Base-by-base conservation (phyloP, 2,113 vertebrate genomes). In the Prunella himalayana region DNA sequence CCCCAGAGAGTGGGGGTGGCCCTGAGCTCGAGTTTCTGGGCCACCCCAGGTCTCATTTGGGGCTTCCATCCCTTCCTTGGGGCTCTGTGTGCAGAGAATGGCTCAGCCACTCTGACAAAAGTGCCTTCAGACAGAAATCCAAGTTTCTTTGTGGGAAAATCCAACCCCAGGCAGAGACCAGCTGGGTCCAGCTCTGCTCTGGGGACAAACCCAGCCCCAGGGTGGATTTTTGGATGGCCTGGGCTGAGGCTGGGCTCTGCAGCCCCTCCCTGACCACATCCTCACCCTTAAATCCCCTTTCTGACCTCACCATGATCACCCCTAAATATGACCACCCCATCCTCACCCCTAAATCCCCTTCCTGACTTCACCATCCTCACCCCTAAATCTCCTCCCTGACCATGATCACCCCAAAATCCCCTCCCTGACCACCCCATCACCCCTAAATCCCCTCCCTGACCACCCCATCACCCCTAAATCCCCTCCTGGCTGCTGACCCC, bases 161-260 rank as follows among this genome's bases (percentile, higher is more conserved):
- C 23, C 57, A 75, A 16, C 24, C 82, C 24, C 82, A 37, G 28
- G 89, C 61, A 37, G 63, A 28, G 70, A 14, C 9, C 15, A 4
- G 28, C n/a, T 10, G 15, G 20, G 41, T 14, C 56, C 54, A 33
- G 7, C 25, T 21, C 45, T 14, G 20, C 53, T 11, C 15, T 4
- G 7, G 20, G 54, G 35, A 64, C 50, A 66, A 65, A 57, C 4
- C 31, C 33, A 60, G 10, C 17, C 45, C 44, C 33, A 4, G 2
- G 0, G 0, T 5, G 47, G 44, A 57, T n/a, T 57, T 57, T 15
- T 0, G 0, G 44, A 10, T n/a, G 23, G 33, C 9, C 37, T 53
- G 63, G 30, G 41, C 37, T 59, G 68, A 3, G 21, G 31, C n/a
- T 72, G 79, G 61, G 44, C 25, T 42, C 10, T 30, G 57, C 53